A percentile compares a stretch with the other conserved stretches of the same genome.
phyloP scores from a whole-genome alignment of 2,797 vertebrate species.

The Lagorchestes hirsutus region DNA sequence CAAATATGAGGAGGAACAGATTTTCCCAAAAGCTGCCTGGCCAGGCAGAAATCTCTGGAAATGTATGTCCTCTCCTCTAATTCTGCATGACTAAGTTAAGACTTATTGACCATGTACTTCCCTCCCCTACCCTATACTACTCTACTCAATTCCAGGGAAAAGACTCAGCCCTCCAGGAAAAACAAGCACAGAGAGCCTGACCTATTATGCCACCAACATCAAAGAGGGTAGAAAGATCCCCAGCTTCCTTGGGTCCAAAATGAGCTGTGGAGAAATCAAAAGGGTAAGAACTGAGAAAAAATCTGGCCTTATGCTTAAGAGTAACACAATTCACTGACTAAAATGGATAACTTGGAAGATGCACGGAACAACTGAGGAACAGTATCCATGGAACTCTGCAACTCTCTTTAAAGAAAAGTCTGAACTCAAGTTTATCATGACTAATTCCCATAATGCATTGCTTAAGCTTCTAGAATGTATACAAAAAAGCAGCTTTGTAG shows the following conservation, averaged over 20 bases:
- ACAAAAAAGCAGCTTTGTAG: background rate
- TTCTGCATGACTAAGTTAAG: background rate
- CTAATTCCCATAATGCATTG: background rate
- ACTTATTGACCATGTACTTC: background rate
- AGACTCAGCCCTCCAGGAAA: background rate
- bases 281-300: background rate
- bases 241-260: conserved; percentile 93
- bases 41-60: background rate
- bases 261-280: conserved; percentile 87
- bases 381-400: rapidly evolving
- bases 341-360: conserved; percentile 34
- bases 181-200: conserved; percentile 78
- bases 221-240: conserved; percentile 96
- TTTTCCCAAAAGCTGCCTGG: background rate
- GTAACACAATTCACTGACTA: conserved; percentile 49
- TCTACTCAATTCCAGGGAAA: conserved; percentile 5
- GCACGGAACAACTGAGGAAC: background rate
- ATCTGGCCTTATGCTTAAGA: background rate
- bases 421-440: conserved; percentile 1
- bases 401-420: background rate
- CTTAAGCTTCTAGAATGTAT: background rate
- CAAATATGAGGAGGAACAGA: background rate
- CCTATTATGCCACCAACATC: conserved; percentile 96
- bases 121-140: background rate
- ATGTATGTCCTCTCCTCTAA: background rate